Percentiles rank a stretch among this genome's conserved stretches.
Evolutionary conservation across 2,113 vertebrate genomes (phyloP).

Genomic region (Dipodomys merriami): DNA sequence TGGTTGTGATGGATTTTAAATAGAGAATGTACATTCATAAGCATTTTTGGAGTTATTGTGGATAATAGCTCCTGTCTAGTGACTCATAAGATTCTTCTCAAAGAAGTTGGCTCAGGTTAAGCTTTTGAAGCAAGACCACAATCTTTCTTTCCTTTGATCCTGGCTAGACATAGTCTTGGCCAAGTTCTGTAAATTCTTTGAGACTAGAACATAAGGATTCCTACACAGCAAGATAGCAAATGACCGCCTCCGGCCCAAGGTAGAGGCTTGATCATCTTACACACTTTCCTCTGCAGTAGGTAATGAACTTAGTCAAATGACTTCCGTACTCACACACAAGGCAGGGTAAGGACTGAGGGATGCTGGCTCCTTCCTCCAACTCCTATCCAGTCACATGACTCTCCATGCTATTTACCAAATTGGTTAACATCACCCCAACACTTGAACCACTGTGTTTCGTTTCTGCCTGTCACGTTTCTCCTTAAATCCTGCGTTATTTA

Average conservation of each 20-base stretch:
- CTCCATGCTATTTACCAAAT: neutral
- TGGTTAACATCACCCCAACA: rapidly evolving
- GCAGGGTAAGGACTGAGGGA: neutral
- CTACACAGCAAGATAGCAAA: rapidly evolving
- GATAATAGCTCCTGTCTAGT: neutral
- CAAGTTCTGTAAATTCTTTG: neutral
- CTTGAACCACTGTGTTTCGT: neutral
- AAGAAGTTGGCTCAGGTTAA: neutral
- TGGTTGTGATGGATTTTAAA: too few species aligned
- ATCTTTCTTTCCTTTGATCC: neutral
- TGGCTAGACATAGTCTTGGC: neutral
- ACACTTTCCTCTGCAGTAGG: rapidly evolving
- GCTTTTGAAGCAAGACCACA: neutral
- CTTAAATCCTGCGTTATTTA: rapidly evolving
- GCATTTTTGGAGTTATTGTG: neutral
- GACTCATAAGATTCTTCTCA: neutral
- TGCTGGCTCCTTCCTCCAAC: rapidly evolving
- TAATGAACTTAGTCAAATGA: too few species aligned
- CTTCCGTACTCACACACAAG: neutral
- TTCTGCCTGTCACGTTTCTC: neutral
- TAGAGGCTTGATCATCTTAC: neutral
- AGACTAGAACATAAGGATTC: neutral
- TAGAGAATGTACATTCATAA: neutral
- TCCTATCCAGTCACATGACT: rapidly evolving
- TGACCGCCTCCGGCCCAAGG: neutral